Percentiles rank a stretch among this genome's conserved stretches.
Conservation (phyloP, 1,140 invertebrate genomes). For the Cepaea nemoralis region DNA sequence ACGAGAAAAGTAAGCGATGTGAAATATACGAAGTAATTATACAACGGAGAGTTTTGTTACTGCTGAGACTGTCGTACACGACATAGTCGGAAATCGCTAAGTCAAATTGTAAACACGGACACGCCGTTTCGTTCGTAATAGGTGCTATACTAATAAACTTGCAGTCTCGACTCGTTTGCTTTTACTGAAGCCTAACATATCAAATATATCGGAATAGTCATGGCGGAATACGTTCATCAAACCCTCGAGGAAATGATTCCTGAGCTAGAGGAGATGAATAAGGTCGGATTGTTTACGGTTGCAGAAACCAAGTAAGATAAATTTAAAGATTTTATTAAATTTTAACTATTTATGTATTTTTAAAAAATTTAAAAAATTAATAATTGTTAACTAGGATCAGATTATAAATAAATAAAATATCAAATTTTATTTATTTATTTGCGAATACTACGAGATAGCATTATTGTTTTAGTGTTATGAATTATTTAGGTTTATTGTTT, state of each 20-base stretch:
- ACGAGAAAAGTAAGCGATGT: too few species aligned
- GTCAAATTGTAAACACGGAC: conserved; percentile 11
- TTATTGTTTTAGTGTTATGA: too few species aligned
- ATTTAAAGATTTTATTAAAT: too few species aligned
- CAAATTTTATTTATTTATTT: too few species aligned
- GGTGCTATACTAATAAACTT: neutral
- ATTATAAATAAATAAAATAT: too few species aligned
- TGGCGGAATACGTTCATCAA: conserved; percentile 41
- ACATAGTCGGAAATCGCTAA: neutral
- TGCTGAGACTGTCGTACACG: neutral
- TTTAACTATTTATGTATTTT: too few species aligned
- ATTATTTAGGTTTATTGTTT: too few species aligned
- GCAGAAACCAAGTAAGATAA: conserved; percentile 41
- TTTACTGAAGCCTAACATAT: neutral
- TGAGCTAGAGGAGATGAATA: conserved; percentile 37
- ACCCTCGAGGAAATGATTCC: conserved; percentile 41
- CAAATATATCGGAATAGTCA: too few species aligned
- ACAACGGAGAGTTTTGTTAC: neutral
- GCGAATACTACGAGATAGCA: too few species aligned
- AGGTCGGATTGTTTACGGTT: conserved; percentile 20
- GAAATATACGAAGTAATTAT: neutral
- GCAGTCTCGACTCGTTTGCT: neutral
- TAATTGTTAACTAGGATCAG: too few species aligned
- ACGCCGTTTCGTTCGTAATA: neutral
- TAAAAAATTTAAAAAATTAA: too few species aligned